Evolutionary conservation across 2,797 vertebrate genomes (phyloP).

Genomic region (Bradypus variegatus): DNA sequence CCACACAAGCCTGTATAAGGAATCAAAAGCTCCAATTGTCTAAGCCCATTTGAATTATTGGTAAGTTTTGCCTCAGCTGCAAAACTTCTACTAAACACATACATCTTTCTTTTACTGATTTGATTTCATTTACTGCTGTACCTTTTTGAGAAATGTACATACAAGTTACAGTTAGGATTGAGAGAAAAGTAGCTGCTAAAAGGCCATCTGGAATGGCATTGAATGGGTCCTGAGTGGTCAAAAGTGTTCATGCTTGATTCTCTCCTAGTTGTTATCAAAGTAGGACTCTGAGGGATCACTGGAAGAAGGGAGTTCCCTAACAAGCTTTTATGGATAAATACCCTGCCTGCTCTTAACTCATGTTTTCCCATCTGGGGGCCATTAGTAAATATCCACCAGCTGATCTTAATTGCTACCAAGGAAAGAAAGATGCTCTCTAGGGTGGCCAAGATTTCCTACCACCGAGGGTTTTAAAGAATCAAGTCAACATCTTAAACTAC

Average conservation of each 20-base stretch:
- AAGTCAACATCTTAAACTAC: not conserved
- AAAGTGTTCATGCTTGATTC: not conserved
- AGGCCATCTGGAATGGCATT: not conserved
- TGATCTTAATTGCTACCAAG: constrained; percentile 17
- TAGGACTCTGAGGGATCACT: not conserved
- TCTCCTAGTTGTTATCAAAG: not conserved
- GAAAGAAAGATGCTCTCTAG: not conserved
- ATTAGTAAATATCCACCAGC: not conserved
- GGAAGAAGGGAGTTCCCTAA: not conserved
- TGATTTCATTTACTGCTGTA: not conserved
- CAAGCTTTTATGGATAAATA: not conserved
- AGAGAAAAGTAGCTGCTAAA: not conserved
- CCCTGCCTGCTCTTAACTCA: not conserved
- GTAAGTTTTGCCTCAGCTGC: not conserved
- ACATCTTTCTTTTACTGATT: not conserved
- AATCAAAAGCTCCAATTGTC: not conserved
- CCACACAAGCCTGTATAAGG: not conserved
- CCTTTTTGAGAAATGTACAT: not conserved
- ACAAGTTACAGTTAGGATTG: not conserved
- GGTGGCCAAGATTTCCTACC: not conserved
- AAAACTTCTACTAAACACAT: not conserved
- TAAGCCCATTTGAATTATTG: not conserved
- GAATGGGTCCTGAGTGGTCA: not conserved
- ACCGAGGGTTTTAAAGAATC: not conserved
- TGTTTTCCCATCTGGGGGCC: not conserved